Conservation (phyloP, 2,113 vertebrate genomes). For the Neotragus moschatus region DNA sequence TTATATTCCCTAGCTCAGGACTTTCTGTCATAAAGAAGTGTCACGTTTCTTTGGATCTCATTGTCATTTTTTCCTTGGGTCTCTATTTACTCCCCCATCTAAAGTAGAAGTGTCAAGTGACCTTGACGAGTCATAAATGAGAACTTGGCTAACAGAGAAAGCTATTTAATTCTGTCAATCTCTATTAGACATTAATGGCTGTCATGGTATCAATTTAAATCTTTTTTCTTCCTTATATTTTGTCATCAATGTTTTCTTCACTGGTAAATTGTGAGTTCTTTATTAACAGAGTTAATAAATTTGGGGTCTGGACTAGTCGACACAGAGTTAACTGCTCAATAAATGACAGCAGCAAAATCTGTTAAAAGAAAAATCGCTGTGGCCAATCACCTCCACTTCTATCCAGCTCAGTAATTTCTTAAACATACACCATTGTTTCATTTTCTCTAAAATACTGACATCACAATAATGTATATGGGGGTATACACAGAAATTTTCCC, state of each 20-base stretch:
- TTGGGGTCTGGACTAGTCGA: neutral
- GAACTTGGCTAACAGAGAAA: slow-evolving; percentile 1
- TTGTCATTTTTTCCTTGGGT: slow-evolving; percentile 15
- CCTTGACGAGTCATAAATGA: slow-evolving; percentile 18
- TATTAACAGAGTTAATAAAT: slow-evolving; percentile 1
- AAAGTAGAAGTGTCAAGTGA: slow-evolving; percentile 24
- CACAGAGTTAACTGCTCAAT: neutral
- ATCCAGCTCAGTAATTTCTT: neutral
- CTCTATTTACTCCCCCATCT: neutral
- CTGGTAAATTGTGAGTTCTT: neutral
- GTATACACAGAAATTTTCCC: neutral
- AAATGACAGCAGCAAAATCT: slow-evolving; percentile 19
- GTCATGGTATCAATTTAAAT: slow-evolving; percentile 15
- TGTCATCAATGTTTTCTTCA: neutral
- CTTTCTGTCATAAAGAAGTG: slow-evolving; percentile 20
- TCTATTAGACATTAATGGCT: neutral
- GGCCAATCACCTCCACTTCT: neutral
- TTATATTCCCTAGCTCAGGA: neutral
- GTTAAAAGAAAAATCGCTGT: neutral
- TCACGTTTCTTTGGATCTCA: slow-evolving; percentile 1
- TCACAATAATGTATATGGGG: neutral
- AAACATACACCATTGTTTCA: neutral
- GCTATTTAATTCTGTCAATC: slow-evolving; percentile 30
- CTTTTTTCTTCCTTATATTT: neutral
- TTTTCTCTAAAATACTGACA: neutral